Evolutionary conservation across 53 echinoderm and acorn worm genomes (phyloP), one percentile per base, ranked within the genome.

Genomic region (Zoroaster sp.): DNA sequence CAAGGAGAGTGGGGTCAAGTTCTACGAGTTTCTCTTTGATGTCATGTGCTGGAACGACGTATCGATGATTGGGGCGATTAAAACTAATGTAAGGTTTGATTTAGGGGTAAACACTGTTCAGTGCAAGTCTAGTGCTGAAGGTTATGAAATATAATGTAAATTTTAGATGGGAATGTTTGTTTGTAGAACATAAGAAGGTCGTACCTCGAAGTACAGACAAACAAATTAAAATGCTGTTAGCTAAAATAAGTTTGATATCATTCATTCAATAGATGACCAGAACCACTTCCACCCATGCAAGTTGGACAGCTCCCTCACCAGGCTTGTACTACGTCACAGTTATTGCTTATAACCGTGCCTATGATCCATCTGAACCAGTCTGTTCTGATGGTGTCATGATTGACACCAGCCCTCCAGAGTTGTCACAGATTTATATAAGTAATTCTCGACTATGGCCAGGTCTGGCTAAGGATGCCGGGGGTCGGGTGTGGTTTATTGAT

Each of bases 361-460:
- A 74, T 30, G 74, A 88, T 17, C 88, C 88, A 5, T 88, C 88
- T 11, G 54, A 59, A 72, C 35, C 66, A 10, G 88, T 88, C 39
- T 88, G 88, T 28, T 88, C 88, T 13, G 88, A 88, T 59, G 88
- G 88, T 13, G 75, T 88, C 33, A 54, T 73, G 52, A 88, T 88
- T 11, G 88, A 88, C 37, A 39, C 39, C 0, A 75, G 35, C 23
- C 75, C 65, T 2, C 88, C 88, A 0, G 39, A 30, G 25, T 18
- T 88, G 31, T 17, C 40, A 4, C 36, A 55, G 18, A 40, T 88
- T 14, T 30, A 4, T 28, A 74, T 88, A 23, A 28, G 36, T n/a
- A 23, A 75, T 39, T 65, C 28, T 28, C 53, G 75, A 32, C 36
- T 88, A 54, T 41, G 53, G 63, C 88, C 88, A 8, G 88, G 88